A percentile compares a stretch with the other conserved stretches of the same genome.
Conservation (phyloP, 2,888 invertebrate species). For the Oscheius sp. region DNA sequence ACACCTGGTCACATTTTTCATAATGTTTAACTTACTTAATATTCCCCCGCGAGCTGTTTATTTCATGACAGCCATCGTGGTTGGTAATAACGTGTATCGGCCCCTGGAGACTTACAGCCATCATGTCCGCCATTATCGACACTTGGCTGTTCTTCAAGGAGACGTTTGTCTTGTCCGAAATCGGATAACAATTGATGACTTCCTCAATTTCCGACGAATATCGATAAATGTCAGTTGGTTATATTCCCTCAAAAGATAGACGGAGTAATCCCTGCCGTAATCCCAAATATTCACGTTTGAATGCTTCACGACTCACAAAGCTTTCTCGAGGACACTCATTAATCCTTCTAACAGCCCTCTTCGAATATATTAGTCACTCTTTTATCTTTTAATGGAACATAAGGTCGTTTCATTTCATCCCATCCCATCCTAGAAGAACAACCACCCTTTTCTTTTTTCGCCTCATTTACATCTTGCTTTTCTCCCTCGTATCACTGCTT, state of each 20-base stretch:
- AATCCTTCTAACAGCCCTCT: not conserved
- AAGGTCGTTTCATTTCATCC: too few relatives aligned
- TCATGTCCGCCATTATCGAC: slow-evolving; percentile 23
- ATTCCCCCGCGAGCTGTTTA: slow-evolving; percentile 19
- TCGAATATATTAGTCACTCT: not conserved
- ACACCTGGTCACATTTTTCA: too few relatives aligned
- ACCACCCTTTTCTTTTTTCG: not conserved
- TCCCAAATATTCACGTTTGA: slow-evolving; percentile 22
- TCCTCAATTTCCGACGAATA: not conserved
- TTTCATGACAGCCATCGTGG: not conserved
- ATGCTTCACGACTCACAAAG: slow-evolving; percentile 7
- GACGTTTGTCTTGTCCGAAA: slow-evolving; percentile 12
- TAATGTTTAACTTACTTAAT: too few relatives aligned
- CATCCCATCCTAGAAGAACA: too few relatives aligned
- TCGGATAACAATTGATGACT: slow-evolving; percentile 19
- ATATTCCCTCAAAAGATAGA: not conserved
- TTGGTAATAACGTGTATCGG: slow-evolving; percentile 18
- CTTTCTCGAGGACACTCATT: not conserved
- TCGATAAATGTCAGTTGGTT: not conserved
- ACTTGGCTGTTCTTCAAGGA: slow-evolving; percentile 22
- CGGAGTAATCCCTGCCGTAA: slow-evolving; percentile 26
- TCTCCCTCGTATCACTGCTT: not conserved
- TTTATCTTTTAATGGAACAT: not conserved
- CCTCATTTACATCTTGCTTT: not conserved
- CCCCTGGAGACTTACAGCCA: not conserved